A percentile compares a stretch with the other conserved stretches of the same genome.
These are phyloP conservation scores for Rafetus swinhoei DNA, from an alignment of 2,113 vertebrate species.

Conservation along the genomic window DNA sequence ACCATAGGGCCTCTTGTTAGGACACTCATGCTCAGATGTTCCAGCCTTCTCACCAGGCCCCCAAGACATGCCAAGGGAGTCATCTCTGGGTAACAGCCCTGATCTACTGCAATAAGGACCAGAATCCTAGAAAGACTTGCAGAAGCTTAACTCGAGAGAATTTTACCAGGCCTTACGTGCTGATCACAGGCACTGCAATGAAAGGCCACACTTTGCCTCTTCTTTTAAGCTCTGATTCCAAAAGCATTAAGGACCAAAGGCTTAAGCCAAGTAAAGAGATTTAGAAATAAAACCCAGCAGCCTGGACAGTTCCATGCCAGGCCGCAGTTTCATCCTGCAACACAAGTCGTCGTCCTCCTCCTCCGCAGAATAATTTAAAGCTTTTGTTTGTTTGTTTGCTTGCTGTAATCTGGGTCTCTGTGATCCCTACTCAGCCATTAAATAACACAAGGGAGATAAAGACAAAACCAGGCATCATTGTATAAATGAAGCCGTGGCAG, in stretches of 20 bases:
- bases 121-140: neutral
- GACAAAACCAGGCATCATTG: constrained; percentile 40
- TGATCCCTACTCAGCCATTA: constrained; percentile 58
- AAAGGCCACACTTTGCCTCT: neutral
- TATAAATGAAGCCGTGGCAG: constrained; percentile 23
- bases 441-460: constrained; percentile 50
- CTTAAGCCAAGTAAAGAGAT: constrained; percentile 32
- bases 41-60: neutral
- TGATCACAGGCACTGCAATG: neutral
- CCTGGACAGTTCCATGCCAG: neutral
- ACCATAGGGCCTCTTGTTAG: neutral
- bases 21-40: neutral
- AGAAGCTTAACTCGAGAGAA: neutral
- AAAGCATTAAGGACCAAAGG: neutral
- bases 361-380: constrained; percentile 61
- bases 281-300: constrained; percentile 46
- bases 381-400: constrained; percentile 56
- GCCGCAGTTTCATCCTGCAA: constrained; percentile 45
- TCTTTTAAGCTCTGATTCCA: neutral
- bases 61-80: rapidly evolving
- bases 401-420: constrained; percentile 59
- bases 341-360: neutral
- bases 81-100: neutral
- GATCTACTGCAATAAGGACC: neutral
- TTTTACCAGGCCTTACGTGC: neutral